Evolutionary conservation across 37 sponge, comb jelly and placozoan species (phyloP), one percentile per base, ranked within the genome.

Genomic region (Axinella damicornis): DNA sequence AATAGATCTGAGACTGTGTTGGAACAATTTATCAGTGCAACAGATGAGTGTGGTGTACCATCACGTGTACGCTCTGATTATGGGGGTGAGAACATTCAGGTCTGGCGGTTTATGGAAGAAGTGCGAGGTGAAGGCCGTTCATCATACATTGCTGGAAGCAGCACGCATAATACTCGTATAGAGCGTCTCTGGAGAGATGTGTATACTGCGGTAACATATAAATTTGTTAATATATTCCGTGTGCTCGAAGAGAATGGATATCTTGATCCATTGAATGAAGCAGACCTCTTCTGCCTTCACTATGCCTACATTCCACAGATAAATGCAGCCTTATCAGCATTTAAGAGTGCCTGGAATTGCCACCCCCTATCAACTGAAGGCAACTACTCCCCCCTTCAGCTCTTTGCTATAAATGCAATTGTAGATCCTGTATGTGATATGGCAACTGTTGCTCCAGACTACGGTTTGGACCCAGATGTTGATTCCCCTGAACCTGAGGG

Each of bases 61-160:
- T 83, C 90, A 12, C 56, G 90, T 60, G 90, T 89, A 16, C 62
- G 85, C 4, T 77, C 68, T 69, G 90, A 89, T 40, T 56, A 39
- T 38, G 90, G 90, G 37, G 90, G 84, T 9, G 90, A 89, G 33
- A 89, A 89, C 78, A 34, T 71, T 12, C 2, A 14, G 2, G 85
- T 84, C 15, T 82, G 77, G 27, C n/a, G 68, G 41, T 89, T 41
- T 67, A 89, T 89, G 90, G 62, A 83, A 9, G 15, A 35, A 18
- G 59, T 46, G 32, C 69, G 90, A 28, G 90, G 84, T 30, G n/a
- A n/a, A n/a, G n/a, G n/a, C n/a, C n/a, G n/a, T n/a, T n/a, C n/a
- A n/a, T n/a, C n/a, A n/a, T 17, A 56, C 57, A 56, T 56, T 56
- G 14, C 57, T 56, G 57, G 57, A 17, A 14, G 17, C 14, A 56